A percentile compares a stretch with the other conserved stretches of the same genome.
These are phyloP conservation scores for Xestia sexstrigata DNA, from an alignment of 2,888 invertebrate species.

Conservation along the genomic window DNA sequence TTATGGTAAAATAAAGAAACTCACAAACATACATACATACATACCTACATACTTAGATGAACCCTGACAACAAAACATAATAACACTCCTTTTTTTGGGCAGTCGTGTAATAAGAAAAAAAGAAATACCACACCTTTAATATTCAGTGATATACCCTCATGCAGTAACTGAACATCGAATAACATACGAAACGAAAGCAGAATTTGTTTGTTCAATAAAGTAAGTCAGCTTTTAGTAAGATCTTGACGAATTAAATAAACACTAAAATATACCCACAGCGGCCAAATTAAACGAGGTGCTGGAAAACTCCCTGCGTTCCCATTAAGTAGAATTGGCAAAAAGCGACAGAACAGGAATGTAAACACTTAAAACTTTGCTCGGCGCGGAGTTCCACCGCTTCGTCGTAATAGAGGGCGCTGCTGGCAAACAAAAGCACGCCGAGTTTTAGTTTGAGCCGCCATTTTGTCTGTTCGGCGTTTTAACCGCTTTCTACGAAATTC, in stretches of 20 bases:
- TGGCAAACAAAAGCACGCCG: conserved; percentile 85
- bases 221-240: conserved; percentile 68
- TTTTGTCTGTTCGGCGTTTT: conserved; percentile 84
- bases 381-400: conserved; percentile 79
- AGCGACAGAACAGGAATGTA: conserved; percentile 89
- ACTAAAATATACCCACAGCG: conserved; percentile 78
- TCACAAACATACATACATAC: too few species aligned
- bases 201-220: conserved; percentile 68
- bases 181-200: conserved; percentile 55
- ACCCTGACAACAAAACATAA: too few species aligned
- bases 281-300: conserved; percentile 86
- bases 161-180: conserved; percentile 46
- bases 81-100: too few species aligned
- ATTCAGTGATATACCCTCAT: not conserved
- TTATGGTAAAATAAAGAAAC: too few species aligned
- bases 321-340: conserved; percentile 89
- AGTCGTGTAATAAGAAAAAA: too few species aligned
- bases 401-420: conserved; percentile 84
- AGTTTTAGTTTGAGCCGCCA: conserved; percentile 83
- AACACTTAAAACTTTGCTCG: conserved; percentile 89
- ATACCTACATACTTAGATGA: too few species aligned
- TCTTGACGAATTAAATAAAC: conserved; percentile 82
- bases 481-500: conserved; percentile 80
- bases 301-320: conserved; percentile 83
- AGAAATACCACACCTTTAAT: too few species aligned